Conservation (phyloP, 2,113 vertebrate species). For the Cyrtonyx montezumae region DNA sequence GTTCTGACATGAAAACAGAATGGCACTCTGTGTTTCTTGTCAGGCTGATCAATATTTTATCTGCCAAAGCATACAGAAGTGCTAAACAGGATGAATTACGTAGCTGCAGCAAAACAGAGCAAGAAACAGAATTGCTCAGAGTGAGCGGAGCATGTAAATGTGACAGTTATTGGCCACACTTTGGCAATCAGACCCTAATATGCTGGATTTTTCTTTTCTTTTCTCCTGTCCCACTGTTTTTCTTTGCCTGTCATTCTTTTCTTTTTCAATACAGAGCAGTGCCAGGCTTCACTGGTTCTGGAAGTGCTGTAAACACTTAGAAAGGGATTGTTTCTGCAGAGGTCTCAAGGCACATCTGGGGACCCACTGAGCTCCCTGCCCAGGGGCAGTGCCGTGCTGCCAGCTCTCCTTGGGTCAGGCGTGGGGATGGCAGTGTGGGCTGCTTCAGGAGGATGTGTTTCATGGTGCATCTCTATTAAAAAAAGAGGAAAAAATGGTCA, state of each 20-base stretch:
- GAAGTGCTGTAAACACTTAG: not conserved
- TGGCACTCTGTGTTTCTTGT: conserved; percentile 71
- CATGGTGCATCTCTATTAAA: not conserved
- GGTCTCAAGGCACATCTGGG: not conserved
- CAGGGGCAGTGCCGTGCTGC: accelerated
- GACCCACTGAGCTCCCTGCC: not conserved
- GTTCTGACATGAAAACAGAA: conserved; percentile 84
- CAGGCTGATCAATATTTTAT: conserved; percentile 84
- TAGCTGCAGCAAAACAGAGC: conserved; percentile 16
- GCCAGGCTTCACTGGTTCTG: not conserved
- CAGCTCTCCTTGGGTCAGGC: not conserved
- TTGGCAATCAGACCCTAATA: not conserved
- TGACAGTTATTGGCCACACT: not conserved
- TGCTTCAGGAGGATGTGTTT: not conserved
- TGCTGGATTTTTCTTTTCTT: not conserved
- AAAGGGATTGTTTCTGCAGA: not conserved
- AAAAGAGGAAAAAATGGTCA: not conserved
- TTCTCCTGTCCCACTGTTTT: not conserved
- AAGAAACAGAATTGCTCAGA: not conserved
- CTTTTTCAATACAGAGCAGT: not conserved
- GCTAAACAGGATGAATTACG: conserved; percentile 57
- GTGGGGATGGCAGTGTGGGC: not conserved
- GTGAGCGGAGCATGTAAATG: not conserved
- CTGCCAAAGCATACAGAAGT: conserved; percentile 72
- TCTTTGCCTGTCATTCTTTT: not conserved